Evolutionary conservation across 2,113 vertebrate species (phyloP), one percentile per base, ranked within the genome.

Genomic region (Gambusia affinis): DNA sequence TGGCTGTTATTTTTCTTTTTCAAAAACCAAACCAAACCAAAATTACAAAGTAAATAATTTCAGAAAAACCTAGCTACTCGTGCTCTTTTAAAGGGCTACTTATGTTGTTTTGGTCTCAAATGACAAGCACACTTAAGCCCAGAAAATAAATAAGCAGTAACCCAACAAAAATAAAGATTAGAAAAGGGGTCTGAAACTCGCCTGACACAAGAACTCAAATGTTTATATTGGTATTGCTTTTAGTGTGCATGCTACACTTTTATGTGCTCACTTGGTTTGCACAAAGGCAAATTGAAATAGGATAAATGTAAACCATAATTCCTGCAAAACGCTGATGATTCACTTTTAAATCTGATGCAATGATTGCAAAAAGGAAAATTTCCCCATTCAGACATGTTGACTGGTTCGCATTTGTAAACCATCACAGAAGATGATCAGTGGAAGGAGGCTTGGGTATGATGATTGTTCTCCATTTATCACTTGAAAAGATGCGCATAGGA

Each of bases 391-490:
- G 63, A 68, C 27, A 57, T 33, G 42, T 1, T 42, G 61, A 72
- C 51, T 60, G 24, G 3, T 76, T 22, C 22, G 12, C 54, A 66
- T 30, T 35, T 62, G 37, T 31, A 29, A 51, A 30, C 2, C 35
- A 72, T 39, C 7, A 35, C 12, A n/a, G 57, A 27, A 12, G 82
- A 62, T 80, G 12, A 37, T 73, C 22, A 60, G 33, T 60, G 42
- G 3, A 10, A 27, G 67, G 65, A 77, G 37, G 69, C 65, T 54
- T 71, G 24, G 72, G 61, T 60, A 33, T n/a, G 30, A 75, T 7
- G 15, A 80, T 37, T 66, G 35, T 14, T 39, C 51, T 67, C 35
- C 54, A 66, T 76, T 82, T 71, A 74, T 39, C 47, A 77, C 65
- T 47, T 76, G 17, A 28, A 74, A 29, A 33, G 33, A 79, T 68